Evolutionary conservation across 2,113 vertebrate genomes (phyloP).

Genomic region (Hemibagrus wyckioides): DNA sequence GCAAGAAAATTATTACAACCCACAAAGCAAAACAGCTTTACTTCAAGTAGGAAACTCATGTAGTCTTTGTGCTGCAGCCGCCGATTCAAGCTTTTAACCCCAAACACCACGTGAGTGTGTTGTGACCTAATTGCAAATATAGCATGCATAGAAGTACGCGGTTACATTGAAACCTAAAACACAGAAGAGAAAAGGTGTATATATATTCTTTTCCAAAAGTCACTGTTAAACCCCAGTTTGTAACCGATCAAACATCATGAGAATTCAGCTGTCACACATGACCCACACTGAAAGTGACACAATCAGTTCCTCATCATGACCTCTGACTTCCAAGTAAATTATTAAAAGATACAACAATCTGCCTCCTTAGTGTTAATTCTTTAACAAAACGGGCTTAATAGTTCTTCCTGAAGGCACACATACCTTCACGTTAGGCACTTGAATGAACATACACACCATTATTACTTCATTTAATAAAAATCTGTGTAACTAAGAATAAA

Average conservation of each 20-base stretch:
- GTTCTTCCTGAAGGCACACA: constrained; percentile 44
- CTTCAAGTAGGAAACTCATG: constrained; percentile 53
- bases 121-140: background rate
- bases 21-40: constrained; percentile 52
- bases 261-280: background rate
- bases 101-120: background rate
- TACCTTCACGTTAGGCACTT: constrained; percentile 68
- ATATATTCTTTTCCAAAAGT: background rate
- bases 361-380: constrained; percentile 45
- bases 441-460: constrained; percentile 52
- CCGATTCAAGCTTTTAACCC: background rate
- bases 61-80: constrained; percentile 47
- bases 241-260: background rate
- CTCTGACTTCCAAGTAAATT: constrained; percentile 45
- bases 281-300: background rate
- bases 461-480: background rate
- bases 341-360: constrained; percentile 45
- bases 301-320: constrained; percentile 35
- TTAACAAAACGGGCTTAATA: constrained; percentile 48
- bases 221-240: background rate
- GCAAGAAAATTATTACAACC: constrained; percentile 56
- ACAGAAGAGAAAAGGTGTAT: background rate
- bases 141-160: constrained; percentile 10
- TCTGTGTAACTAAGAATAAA: constrained; percentile 45
- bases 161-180: constrained; percentile 1